Evolutionary conservation across 2,888 invertebrate species (phyloP), one percentile per base, ranked within the genome.

Genomic region (Agonum fuliginosum): DNA sequence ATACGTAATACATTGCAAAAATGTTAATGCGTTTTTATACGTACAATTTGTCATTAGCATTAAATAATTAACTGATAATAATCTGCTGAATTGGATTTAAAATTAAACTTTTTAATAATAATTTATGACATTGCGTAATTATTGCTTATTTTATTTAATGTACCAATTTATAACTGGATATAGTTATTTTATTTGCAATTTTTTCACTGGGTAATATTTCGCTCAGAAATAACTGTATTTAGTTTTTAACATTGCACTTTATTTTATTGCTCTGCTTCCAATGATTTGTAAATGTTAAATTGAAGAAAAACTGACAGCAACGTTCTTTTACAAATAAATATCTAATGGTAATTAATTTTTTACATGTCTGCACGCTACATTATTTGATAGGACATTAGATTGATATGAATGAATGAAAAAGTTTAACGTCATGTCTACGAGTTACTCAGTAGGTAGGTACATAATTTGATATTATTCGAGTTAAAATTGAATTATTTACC

Each of bases 1-100:
- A 20, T 6, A 6, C 2, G 19, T 20, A 48, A 48, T 46, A 14
- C 12, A 1, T 14, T 43, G 17, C 24, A 43, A 24, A 58, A 51
- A 41, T 62, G 24, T 37, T 58, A 75, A 65, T 48, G 8, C 30
- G 58, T 73, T 78, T 79, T 79, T 78, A 78, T 78, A 65, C 80
- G 79, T 82, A 80, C 81, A 81, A 80, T 80, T 79, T 78, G 72
- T 75, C 79, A 81, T 82, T 81, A 81, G 81, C 81, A 82, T 83
- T 82, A 82, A 82, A 81, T 81, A 80, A 80, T 81, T 81, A 80
- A 82, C 81, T 81, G 80, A 80, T 79, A 80, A 62, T 62, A 62
- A 62, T 62, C 80, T 80, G 80, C 79, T 79, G 80, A 81, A 82
- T 82, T 81, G 80, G 81, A 80, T 79, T 80, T 78, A 80, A 62